Percentiles rank a stretch among this genome's conserved stretches.
phyloP scores from a whole-genome alignment of 2,888 invertebrate species.

The Ornithoptera priamus region DNA sequence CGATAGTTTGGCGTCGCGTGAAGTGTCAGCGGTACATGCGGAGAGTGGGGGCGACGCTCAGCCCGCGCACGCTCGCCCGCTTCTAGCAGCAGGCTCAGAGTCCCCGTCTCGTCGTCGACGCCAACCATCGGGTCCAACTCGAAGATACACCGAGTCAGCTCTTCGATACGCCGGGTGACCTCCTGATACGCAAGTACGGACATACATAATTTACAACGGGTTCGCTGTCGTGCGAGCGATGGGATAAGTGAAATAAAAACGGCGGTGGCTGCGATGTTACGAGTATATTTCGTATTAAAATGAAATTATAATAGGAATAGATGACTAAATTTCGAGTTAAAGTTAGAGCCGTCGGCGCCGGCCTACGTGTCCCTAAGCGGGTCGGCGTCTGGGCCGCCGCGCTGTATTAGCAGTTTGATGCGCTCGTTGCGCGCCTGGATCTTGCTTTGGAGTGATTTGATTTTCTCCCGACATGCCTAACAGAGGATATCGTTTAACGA shows the following conservation, averaged over 20 bases:
- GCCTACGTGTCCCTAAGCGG: conserved; percentile 83
- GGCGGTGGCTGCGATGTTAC: conserved; percentile 65
- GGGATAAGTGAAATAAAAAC: conserved; percentile 63
- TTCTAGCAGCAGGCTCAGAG: conserved; percentile 67
- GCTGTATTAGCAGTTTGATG: conserved; percentile 91
- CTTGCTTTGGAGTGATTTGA: conserved; percentile 92
- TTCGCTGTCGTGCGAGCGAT: conserved; percentile 48
- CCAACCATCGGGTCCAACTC: conserved; percentile 87
- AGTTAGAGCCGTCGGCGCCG: conserved; percentile 47
- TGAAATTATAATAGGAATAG: conserved; percentile 61
- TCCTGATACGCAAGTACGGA: conserved; percentile 84
- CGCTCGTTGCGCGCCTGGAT: conserved; percentile 93
- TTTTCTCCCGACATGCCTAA: conserved; percentile 91
- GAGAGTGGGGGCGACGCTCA: conserved; percentile 73
- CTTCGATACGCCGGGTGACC: conserved; percentile 85
- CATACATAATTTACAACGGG: conserved; percentile 72
- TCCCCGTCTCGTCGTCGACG: conserved; percentile 84
- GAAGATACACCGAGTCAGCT: conserved; percentile 85
- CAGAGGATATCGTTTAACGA: conserved; percentile 70
- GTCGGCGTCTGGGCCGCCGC: conserved; percentile 91
- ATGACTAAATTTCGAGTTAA: conserved; percentile 59
- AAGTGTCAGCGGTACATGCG: conserved; percentile 16
- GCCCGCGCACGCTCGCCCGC: conserved; percentile 54
- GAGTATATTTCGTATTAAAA: conserved; percentile 65
- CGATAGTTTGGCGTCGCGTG: conserved; percentile 82